A percentile compares a stretch with the other conserved stretches of the same genome.
phyloP scores from a whole-genome alignment of 2,797 vertebrate species.

The Pangasius macronema region DNA sequence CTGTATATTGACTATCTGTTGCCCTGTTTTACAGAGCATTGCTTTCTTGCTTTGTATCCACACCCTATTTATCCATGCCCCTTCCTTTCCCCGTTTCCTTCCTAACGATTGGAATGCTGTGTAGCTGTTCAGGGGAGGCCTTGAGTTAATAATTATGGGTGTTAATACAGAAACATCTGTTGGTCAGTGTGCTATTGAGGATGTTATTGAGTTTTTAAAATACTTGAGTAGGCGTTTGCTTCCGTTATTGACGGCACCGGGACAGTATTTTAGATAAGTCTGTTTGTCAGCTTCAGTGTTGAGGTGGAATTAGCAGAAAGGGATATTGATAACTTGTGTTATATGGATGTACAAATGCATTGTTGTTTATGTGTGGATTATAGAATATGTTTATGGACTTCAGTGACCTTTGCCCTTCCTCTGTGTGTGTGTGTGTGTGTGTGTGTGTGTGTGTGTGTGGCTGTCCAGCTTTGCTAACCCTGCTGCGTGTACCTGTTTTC shows the following conservation, averaged over 20 bases:
- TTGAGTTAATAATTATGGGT: constrained; percentile 25
- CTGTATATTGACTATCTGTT: background rate
- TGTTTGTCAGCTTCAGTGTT: constrained; percentile 10
- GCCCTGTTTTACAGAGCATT: background rate
- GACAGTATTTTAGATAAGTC: constrained; percentile 17
- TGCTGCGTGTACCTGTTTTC: constrained; percentile 51
- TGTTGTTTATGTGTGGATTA: background rate
- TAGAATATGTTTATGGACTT: background rate
- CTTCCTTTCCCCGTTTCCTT: background rate
- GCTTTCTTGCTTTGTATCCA: constrained; percentile 8
- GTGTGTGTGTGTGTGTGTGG: constrained; percentile 17
- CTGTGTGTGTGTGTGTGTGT: background rate
- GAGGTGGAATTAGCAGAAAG: constrained; percentile 1
- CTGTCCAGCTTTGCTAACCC: constrained; percentile 39
- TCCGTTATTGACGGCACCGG: background rate
- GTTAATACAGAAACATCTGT: constrained; percentile 30
- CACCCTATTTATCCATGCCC: background rate
- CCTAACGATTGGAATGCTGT: constrained; percentile 7
- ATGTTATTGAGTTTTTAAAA: constrained; percentile 22
- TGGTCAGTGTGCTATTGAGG: constrained; percentile 3
- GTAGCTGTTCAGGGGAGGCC: constrained; percentile 1
- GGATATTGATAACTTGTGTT: constrained; percentile 17
- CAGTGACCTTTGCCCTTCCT: background rate
- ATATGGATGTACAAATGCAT: background rate
- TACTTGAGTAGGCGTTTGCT: background rate